Evolutionary conservation across 1,140 invertebrate genomes (phyloP), one percentile per base, ranked within the genome.

Genomic region (Eriosoma lanigerum): DNA sequence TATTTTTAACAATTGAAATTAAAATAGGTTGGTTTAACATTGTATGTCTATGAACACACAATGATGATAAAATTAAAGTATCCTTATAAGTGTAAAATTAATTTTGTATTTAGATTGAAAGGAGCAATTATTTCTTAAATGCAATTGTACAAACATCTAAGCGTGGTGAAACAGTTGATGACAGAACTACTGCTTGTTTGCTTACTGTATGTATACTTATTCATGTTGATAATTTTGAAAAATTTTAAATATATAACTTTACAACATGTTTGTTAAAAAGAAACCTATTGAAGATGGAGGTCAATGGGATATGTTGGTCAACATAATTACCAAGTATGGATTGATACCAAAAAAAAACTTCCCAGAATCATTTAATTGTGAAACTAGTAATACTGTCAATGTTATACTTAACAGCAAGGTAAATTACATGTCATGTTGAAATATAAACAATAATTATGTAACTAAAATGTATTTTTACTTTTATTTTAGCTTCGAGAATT

Each of bases 281-380:
- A 92, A 94, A 84, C 94, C 94, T 26, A 90, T 91, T 32, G 89
- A 89, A 66, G 95, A 97, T 85, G 95, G 95, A 50, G 95, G 95
- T 0, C 95, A 96, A 85, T 96, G 94, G 94, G 92, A 95, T 84
- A 96, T 96, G 94, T 85, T 96, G 81, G 90, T 92, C 9, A 96
- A 96, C 86, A 85, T 97, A 19, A 90, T 97, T 82, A 92, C 91
- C 83, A 93, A 93, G 85, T 91, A 97, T 84, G 95, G 95, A 46
- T 85, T 97, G 17, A 90, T 96, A 87, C 95, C 95, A 68, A 96
- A 96, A 86, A 90, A 90, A 83, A 93, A 91, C 84, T 96, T 94
- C 84, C 93, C 94, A 0, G 94, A 96, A 84, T 89, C 92, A 0
- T 93, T 90, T 85, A 93, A 90, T 85, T 91, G 90, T 58, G 92